phyloP scores from a whole-genome alignment of 2,797 vertebrate species.

The Psittacula derbiana region DNA sequence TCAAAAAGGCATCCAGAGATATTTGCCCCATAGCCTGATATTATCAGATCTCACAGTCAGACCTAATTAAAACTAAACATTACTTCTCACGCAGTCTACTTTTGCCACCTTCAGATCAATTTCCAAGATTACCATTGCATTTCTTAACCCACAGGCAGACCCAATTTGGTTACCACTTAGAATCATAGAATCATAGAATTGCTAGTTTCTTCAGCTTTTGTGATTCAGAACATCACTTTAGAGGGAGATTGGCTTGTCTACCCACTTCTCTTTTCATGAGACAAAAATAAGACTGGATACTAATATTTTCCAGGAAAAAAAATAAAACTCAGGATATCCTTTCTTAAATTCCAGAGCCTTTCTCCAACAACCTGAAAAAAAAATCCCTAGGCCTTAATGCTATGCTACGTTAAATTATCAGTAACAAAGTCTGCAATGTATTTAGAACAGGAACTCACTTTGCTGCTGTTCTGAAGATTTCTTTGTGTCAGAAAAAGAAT shows the following conservation, averaged over 20 bases:
- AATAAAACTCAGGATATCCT: not conserved
- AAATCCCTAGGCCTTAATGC: not conserved
- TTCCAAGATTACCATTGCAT: not conserved
- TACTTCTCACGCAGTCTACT: not conserved
- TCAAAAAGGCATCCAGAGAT: not conserved
- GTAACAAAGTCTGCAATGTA: not conserved
- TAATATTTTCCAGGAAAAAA: not conserved
- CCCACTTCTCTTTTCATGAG: not conserved
- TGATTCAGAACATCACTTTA: not conserved
- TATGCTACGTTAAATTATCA: not conserved
- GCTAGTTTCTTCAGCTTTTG: not conserved
- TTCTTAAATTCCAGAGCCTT: not conserved
- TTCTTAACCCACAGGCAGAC: not conserved
- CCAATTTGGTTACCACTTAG: not conserved
- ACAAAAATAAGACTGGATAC: not conserved
- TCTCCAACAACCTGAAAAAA: not conserved
- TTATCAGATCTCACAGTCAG: not conserved
- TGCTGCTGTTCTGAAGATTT: not conserved
- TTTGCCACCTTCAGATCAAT: not conserved
- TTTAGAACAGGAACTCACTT: not conserved
- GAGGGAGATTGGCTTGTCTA: not conserved
- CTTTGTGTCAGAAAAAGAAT: not conserved
- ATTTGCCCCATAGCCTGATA: not conserved
- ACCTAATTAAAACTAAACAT: not conserved
- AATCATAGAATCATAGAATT: not conserved